These are phyloP conservation scores for Beris chalybata DNA, from an alignment of 2,888 invertebrate species.

Conservation along the genomic window DNA sequence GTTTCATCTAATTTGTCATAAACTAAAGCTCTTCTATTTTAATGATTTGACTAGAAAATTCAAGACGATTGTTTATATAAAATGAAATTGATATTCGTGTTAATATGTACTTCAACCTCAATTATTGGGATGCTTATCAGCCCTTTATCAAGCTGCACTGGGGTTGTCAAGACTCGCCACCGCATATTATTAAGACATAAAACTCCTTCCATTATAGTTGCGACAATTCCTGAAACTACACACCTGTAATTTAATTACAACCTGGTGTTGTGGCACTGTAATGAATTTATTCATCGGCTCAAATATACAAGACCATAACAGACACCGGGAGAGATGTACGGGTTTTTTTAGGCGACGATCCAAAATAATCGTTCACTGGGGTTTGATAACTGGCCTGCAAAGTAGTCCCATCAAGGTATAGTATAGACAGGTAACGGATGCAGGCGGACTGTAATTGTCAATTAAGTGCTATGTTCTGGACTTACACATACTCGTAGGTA, in stretches of 20 bases:
- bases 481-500: neutral
- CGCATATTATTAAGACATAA: conserved; percentile 25
- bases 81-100: conserved; percentile 12
- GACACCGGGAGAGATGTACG: conserved; percentile 2
- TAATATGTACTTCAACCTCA: neutral
- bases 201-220: conserved; percentile 2
- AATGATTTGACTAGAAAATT: too few species aligned
- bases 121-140: conserved; percentile 15
- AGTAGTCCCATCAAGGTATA: neutral
- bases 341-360: too few species aligned
- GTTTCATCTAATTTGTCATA: too few species aligned
- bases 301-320: conserved; percentile 24
- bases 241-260: conserved; percentile 31
- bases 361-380: neutral
- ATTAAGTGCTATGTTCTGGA: conserved; percentile 21
- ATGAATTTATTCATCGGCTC: conserved; percentile 24
- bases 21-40: too few species aligned
- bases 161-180: conserved; percentile 6
- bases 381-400: neutral
- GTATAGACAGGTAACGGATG: too few species aligned
- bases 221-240: conserved; percentile 15
- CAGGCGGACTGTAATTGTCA: conserved; percentile 26
- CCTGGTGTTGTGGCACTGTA: conserved; percentile 16
- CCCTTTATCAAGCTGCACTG: conserved; percentile 8
- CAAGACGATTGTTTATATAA: neutral